phyloP scores from a whole-genome alignment of 2,797 vertebrate species.

The Margarornis squamiger region DNA sequence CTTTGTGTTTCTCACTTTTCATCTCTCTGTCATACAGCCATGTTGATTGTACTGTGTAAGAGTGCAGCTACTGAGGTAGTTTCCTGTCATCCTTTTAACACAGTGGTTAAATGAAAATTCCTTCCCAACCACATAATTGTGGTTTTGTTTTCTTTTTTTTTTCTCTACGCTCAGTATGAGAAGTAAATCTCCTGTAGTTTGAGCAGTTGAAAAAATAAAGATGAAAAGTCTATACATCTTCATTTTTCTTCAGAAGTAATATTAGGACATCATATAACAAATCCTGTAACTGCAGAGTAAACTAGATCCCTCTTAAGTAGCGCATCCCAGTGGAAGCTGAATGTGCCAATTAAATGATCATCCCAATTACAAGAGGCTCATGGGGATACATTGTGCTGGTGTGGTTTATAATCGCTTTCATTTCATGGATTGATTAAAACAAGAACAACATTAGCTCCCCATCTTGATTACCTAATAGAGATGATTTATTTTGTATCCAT shows the following conservation, averaged over 20 bases:
- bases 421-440: conserved; percentile 65
- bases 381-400: conserved; percentile 47
- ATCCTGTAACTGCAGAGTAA: not conserved
- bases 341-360: conserved; percentile 70
- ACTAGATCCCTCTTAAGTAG: conserved; percentile 41
- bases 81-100: conserved; percentile 27
- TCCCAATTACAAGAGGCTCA: conserved; percentile 62
- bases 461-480: conserved; percentile 52
- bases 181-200: not conserved
- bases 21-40: not conserved
- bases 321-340: conserved; percentile 35
- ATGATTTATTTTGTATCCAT: conserved; percentile 39
- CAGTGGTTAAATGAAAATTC: not conserved
- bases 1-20: not conserved
- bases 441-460: conserved; percentile 25
- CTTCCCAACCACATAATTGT: not conserved
- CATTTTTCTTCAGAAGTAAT: conserved; percentile 27
- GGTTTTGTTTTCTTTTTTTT: not conserved
- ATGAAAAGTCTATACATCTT: not conserved
- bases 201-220: conserved; percentile 27
- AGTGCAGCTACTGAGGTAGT: not conserved
- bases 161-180: not conserved
- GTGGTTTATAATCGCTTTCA: conserved; percentile 55
- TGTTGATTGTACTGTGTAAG: not conserved
- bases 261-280: conserved; percentile 31